Evolutionary conservation across 2,797 vertebrate species (phyloP), one percentile per base, ranked within the genome.

Genomic region (Orestias chungarensis): DNA sequence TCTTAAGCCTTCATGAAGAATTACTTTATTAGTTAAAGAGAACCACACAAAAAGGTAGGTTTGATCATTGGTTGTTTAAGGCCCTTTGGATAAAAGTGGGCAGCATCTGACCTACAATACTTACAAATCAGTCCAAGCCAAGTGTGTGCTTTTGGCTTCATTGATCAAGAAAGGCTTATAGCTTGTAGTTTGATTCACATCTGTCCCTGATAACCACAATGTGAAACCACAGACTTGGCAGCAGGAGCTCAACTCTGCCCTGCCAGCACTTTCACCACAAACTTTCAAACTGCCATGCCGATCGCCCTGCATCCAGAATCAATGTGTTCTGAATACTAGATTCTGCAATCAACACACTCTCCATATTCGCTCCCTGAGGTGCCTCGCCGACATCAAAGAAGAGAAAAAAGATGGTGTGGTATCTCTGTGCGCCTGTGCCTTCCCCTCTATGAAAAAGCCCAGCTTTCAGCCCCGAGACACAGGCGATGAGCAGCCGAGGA

Each of bases 311-410:
- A 72, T 73, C 67, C 79, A 55, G 52, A 76, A 64, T 77, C 78
- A 49, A 72, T 80, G 82, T 88, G 88, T 84, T 74, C 84, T 78
- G 87, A 91, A 93, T 92, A 86, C 85, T 73, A 68, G 84, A 88
- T 85, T 82, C 83, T 82, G 75, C 86, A 90, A 92, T 91, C 85
- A 85, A 85, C 85, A 81, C 73, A 76, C 86, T 91, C 85, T 89
- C 89, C 87, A 82, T 88, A 85, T 83, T 78, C 71, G 66, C 25
- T 61, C 85, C 88, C 86, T 78, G 75, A 80, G 90, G 89, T 83
- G 87, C 76, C 85, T 80, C 78, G 66, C 78, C 61, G 66, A 93
- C 93, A 91, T 93, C 92, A 93, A 93, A 93, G 91, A 67, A 73
- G 71, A 74, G 46, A 75, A 15, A 83, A 89, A 89, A 82, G 87